A percentile compares a stretch with the other conserved stretches of the same genome.
phyloP scores from a whole-genome alignment of 2,797 vertebrate genomes.

The Micropoecilia bifurca region DNA sequence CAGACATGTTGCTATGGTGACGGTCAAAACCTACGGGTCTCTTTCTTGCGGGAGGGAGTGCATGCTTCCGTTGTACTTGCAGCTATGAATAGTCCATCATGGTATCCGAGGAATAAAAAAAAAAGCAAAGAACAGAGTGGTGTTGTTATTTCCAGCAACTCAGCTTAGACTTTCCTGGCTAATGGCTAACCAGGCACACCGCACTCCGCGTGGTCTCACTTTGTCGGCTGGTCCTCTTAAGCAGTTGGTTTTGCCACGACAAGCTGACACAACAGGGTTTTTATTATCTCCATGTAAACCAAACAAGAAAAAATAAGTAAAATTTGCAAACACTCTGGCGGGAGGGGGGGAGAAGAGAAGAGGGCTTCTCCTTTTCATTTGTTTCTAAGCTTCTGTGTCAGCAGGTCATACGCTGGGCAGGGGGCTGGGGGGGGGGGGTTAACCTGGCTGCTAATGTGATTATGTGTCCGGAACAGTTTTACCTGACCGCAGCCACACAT shows the following conservation, averaged over 20 bases:
- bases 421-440: too few species aligned
- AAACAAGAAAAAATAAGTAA: not conserved
- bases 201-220: not conserved
- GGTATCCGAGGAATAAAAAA: not conserved
- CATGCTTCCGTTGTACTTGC: not conserved
- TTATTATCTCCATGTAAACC: not conserved
- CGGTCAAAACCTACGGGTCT: not conserved
- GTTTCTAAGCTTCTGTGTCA: conserved; percentile 1
- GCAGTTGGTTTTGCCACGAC: not conserved
- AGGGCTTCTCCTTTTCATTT: not conserved
- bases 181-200: not conserved
- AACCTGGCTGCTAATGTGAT: conserved; percentile 1
- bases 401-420: not conserved
- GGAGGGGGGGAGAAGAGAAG: not conserved
- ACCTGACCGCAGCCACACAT: not conserved
- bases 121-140: not conserved
- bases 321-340: too few species aligned
- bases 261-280: conserved; percentile 4
- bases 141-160: not conserved
- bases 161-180: not conserved
- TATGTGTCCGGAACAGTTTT: not conserved
- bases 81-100: not conserved
- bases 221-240: not conserved
- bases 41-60: not conserved
- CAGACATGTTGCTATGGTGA: not conserved